phyloP scores from a whole-genome alignment of 2,888 invertebrate species.

The Teleiodes luculella region DNA sequence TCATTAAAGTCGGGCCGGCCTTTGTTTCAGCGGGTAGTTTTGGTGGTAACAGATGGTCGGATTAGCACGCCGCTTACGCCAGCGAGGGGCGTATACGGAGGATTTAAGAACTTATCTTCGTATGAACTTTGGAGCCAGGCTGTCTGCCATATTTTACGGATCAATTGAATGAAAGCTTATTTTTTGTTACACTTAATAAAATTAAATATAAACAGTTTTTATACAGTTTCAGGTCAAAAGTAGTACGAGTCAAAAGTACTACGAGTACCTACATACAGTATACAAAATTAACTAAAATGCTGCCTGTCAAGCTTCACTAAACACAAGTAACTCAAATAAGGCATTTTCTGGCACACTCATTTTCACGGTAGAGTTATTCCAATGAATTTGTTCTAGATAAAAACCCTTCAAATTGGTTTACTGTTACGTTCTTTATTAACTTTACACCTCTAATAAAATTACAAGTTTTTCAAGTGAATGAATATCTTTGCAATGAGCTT shows the following conservation, averaged over 20 bases:
- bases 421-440: background rate
- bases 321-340: background rate
- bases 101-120: background rate
- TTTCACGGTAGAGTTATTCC: constrained; percentile 6
- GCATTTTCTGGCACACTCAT: background rate
- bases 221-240: too few relatives aligned
- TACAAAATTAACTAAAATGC: too few relatives aligned
- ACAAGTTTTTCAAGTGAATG: too few relatives aligned
- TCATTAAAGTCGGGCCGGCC: constrained; percentile 71
- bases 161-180: too few relatives aligned
- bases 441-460: too few relatives aligned
- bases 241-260: too few relatives aligned
- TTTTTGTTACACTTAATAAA: background rate
- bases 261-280: too few relatives aligned
- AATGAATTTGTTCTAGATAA: background rate
- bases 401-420: background rate
- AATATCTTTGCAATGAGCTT: too few relatives aligned
- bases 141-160: background rate
- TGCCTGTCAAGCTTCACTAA: background rate
- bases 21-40: constrained; percentile 76
- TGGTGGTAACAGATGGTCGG: constrained; percentile 72
- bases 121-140: background rate
- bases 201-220: too few relatives aligned
- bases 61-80: constrained; percentile 61
- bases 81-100: constrained; percentile 36